phyloP scores from a whole-genome alignment of 2,888 invertebrate genomes.

The Cheilosia scutellata region DNA sequence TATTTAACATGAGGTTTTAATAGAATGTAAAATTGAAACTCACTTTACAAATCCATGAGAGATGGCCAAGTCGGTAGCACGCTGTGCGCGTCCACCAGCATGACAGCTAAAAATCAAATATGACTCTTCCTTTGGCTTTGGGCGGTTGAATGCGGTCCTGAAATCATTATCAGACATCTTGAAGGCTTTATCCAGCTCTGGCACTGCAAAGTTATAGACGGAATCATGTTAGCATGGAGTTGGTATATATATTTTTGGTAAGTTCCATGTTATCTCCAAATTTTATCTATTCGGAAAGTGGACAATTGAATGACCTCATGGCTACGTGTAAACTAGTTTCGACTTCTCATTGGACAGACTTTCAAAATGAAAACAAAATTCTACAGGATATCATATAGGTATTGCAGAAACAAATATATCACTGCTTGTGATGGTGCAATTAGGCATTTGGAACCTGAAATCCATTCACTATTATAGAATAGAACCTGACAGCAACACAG shows the following conservation, averaged over 20 bases:
- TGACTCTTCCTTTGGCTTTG: constrained; percentile 86
- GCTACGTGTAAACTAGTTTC: no score
- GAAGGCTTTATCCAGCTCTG: constrained; percentile 80
- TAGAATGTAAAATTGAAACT: constrained; percentile 33
- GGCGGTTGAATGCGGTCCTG: constrained; percentile 83
- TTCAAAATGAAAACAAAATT: no score
- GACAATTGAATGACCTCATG: no score
- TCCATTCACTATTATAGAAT: no score
- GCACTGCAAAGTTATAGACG: constrained; percentile 77
- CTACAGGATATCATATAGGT: no score
- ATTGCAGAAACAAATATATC: no score
- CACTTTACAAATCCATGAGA: constrained; percentile 82
- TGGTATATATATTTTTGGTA: neutral
- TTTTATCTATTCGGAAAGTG: no score
- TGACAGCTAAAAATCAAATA: constrained; percentile 89
- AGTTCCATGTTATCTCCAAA: neutral
- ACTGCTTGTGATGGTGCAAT: no score
- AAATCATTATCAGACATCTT: constrained; percentile 80
- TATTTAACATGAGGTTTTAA: constrained; percentile 8
- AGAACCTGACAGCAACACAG: no score
- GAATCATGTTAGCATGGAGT: neutral
- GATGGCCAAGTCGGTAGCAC: constrained; percentile 86
- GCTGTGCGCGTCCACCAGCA: constrained; percentile 88
- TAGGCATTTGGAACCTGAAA: no score
- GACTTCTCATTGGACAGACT: no score